phyloP scores from a whole-genome alignment of 1,140 invertebrate species.

The Riptortus pedestris region DNA sequence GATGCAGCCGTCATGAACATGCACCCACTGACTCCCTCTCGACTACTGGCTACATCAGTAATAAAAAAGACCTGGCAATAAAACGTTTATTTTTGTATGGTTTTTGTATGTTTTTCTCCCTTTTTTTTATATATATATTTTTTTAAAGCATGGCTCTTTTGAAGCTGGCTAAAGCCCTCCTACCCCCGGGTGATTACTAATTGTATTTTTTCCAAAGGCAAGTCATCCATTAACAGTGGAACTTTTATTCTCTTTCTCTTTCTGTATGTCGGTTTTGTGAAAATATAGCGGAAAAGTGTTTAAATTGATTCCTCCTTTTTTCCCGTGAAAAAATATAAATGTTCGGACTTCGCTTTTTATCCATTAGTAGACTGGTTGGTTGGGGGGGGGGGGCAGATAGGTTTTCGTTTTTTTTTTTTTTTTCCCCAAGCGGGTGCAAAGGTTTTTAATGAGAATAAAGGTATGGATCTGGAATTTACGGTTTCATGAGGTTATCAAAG shows the following conservation, averaged over 20 bases:
- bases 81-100: conserved; percentile 17
- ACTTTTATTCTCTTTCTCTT: conserved; percentile 10
- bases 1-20: not conserved
- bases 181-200: conserved; percentile 13
- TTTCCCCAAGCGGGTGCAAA: not conserved
- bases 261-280: conserved; percentile 9
- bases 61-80: conserved; percentile 16
- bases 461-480: not conserved
- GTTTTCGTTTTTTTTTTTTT: too few relatives aligned
- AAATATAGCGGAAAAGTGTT: conserved; percentile 18
- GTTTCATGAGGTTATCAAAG: too few relatives aligned
- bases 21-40: too few relatives aligned
- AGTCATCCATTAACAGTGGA: conserved; percentile 16
- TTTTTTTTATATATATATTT: not conserved
- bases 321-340: conserved; percentile 13
- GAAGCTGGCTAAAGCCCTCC: not conserved
- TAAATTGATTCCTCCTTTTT: conserved; percentile 15
- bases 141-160: not conserved
- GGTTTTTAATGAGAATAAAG: conserved; percentile 2
- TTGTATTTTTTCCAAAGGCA: conserved; percentile 17
- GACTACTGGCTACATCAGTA: too few relatives aligned
- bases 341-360: conserved; percentile 10
- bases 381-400: not conserved
- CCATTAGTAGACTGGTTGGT: not conserved
- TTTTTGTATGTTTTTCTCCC: conserved; percentile 4